Conservation (phyloP, 1,140 invertebrate species). For the Diorhabda elongata region DNA sequence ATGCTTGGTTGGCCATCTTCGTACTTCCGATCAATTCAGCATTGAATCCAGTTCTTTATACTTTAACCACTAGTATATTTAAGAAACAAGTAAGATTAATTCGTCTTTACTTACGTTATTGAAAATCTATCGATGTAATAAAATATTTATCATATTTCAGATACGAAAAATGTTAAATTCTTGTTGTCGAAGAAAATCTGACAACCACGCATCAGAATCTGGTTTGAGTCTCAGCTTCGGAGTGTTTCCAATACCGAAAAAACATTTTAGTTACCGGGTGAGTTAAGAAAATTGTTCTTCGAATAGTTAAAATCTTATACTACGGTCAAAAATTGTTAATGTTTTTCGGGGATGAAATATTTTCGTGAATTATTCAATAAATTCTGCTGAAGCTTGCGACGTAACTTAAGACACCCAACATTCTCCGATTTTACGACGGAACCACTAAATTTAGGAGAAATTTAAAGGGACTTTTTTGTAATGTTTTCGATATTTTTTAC, state of each 20-base stretch:
- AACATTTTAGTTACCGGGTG: constrained; percentile 28
- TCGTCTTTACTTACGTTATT: not conserved
- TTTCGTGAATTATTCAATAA: constrained; percentile 1
- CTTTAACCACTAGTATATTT: constrained; percentile 59
- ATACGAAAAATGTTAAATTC: constrained; percentile 33
- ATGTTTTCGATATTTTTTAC: too few relatives aligned
- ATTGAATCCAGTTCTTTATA: constrained; percentile 67
- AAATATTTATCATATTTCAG: constrained; percentile 15
- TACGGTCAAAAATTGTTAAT: not conserved
- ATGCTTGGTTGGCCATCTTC: constrained; percentile 67
- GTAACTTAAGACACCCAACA: not conserved
- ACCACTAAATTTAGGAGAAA: not conserved
- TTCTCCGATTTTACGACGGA: not conserved
- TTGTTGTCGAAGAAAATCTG: constrained; percentile 25
- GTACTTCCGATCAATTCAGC: constrained; percentile 68
- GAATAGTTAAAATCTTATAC: not conserved
- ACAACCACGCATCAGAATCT: constrained; percentile 34
- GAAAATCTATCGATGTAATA: not conserved
- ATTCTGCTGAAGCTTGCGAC: not conserved
- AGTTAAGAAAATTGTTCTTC: constrained; percentile 4
- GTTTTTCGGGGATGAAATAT: not conserved
- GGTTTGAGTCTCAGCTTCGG: constrained; percentile 38
- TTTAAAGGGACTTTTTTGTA: not conserved
- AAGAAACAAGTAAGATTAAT: constrained; percentile 49
- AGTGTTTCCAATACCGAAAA: constrained; percentile 28